Percentiles rank a stretch among this genome's conserved stretches.
These are phyloP conservation scores for Rapana venosa DNA, from an alignment of 2,888 invertebrate genomes.

Conservation along the genomic window DNA sequence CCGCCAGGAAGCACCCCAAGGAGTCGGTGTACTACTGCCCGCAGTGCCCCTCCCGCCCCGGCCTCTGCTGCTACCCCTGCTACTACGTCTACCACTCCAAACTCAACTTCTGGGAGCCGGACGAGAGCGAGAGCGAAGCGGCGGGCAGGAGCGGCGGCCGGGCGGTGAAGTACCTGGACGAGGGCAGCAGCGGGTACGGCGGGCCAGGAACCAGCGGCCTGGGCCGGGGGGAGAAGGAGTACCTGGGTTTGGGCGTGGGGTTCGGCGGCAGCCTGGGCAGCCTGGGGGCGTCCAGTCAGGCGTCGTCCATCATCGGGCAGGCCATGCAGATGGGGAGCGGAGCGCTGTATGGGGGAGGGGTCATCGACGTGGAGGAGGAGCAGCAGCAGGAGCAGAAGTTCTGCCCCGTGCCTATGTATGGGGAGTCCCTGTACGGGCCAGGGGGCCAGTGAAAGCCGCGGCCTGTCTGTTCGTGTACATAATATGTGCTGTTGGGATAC, in stretches of 20 bases:
- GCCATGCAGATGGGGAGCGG: slow-evolving; percentile 14
- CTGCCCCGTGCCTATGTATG: slow-evolving; percentile 33
- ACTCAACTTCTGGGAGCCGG: slow-evolving; percentile 23
- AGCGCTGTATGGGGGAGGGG: neutral
- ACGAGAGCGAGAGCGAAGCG: neutral
- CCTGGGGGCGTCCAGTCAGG: neutral
- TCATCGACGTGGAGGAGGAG: neutral
- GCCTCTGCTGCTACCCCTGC: slow-evolving; percentile 41
- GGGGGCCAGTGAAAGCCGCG: neutral
- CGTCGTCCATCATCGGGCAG: neutral
- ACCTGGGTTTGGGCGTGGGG: neutral
- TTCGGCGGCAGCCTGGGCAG: neutral
- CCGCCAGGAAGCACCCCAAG: slow-evolving; percentile 30
- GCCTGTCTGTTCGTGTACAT: neutral
- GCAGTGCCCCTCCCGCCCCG: slow-evolving; percentile 38
- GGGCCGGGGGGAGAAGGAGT: neutral
- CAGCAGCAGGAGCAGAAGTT: slow-evolving; percentile 14
- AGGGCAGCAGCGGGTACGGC: neutral
- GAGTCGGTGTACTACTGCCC: slow-evolving; percentile 38
- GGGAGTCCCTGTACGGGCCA: slow-evolving; percentile 15
- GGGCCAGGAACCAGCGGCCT: neutral
- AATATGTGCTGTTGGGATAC: no score
- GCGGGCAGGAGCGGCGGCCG: neutral
- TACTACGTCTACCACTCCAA: slow-evolving; percentile 41
- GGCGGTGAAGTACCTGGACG: no score